Evolutionary conservation across 2,888 invertebrate species (phyloP), one percentile per base, ranked within the genome.

Genomic region (Allygus modestus): DNA sequence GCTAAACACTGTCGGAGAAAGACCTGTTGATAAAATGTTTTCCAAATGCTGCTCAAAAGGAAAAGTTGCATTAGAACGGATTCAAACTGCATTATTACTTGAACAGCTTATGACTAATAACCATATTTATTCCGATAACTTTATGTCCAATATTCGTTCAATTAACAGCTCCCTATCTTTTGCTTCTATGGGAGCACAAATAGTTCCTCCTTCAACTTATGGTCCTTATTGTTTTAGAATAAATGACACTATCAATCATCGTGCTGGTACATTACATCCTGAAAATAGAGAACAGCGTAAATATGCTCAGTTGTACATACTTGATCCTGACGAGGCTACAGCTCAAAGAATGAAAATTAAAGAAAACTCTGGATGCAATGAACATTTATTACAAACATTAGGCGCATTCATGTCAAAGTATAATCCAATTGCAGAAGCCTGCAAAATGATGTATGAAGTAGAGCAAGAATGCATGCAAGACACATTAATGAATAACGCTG

Each of bases 181-280:
- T 65, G 65, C 28, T 65, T 65, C 65, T 28, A 65, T 65, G 65
- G 65, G 65, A 65, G 65, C 65, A 23, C 28, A 65, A 65, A 65
- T 65, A 31, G 65, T 31, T 31, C 23, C 28, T 65, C 65, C 65
- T 31, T 31, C 65, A 65, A 31, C 11, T 65, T 17, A 65, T 65
- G 65, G 65, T 12, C 65, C 65, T 65, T 65, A 65, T 65, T 65
- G 65, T 65, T 65, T 65, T 65, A 65, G 65, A 65, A 65, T 65
- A 12, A 51, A 51, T 51, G 37, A 20, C 37, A n/a, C 75, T 23
- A 75, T 75, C 12, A 31, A 75, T 75, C 75, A 75, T 37, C 37
- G 75, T 37, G 31, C 37, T 28, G 75, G 75, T 33, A 37, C 37
- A 75, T 23, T 75, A 37, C 75, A 75, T 37, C 75, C 65, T 20